phyloP scores from a whole-genome alignment of 2,113 vertebrate genomes.

The Neoarius graeffei region DNA sequence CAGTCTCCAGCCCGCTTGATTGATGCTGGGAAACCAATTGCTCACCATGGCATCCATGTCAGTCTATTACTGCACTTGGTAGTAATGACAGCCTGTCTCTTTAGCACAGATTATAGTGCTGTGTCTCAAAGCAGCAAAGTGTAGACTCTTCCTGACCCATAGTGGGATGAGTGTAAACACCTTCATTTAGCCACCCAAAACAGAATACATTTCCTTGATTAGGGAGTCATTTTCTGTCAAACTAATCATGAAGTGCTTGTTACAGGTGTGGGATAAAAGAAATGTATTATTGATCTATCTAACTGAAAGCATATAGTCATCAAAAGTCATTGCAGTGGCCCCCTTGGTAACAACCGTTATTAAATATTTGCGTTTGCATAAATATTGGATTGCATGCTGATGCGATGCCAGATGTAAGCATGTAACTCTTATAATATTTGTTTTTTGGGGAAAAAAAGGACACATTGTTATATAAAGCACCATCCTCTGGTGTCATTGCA shows the following conservation, averaged over 20 bases:
- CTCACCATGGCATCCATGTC: conserved; percentile 78
- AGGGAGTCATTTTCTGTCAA: conserved; percentile 63
- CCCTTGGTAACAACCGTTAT: conserved; percentile 25
- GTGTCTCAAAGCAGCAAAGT: conserved; percentile 71
- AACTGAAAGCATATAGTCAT: conserved; percentile 42
- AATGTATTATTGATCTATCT: conserved; percentile 63
- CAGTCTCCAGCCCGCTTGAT: conserved; percentile 68
- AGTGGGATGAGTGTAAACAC: conserved; percentile 65
- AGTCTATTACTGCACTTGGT: conserved; percentile 72
- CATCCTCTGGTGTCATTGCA: conserved; percentile 35
- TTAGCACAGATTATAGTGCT: conserved; percentile 73
- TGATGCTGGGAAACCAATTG: conserved; percentile 79
- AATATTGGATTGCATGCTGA: conserved; percentile 22
- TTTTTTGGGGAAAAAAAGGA: background rate
- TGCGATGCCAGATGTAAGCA: conserved; percentile 11
- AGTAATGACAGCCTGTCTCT: conserved; percentile 77
- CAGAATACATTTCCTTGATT: conserved; percentile 61
- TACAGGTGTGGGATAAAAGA: conserved; percentile 47
- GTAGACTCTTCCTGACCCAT: conserved; percentile 66
- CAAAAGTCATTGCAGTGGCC: conserved; percentile 25
- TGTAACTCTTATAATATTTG: background rate
- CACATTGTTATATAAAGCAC: background rate
- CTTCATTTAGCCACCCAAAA: conserved; percentile 67
- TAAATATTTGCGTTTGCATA: conserved; percentile 33
- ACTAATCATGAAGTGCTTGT: conserved; percentile 53